Conservation (phyloP, 1,140 invertebrate species). For the Heliconius hewitsoni region DNA sequence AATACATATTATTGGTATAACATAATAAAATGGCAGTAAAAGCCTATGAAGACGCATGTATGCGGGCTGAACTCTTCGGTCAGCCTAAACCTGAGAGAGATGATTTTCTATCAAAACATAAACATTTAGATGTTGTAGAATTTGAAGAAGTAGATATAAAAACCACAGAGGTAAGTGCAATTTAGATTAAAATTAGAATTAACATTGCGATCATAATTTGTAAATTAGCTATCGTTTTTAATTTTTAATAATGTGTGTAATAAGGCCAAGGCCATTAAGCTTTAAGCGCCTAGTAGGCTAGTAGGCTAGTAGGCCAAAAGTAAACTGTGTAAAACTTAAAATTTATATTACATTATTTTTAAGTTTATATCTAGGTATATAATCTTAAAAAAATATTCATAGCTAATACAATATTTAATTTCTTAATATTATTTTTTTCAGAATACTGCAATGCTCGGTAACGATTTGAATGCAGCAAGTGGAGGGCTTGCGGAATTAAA, state of each 20-base stretch:
- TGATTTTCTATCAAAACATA: conserved; percentile 83
- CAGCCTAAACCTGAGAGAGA: conserved; percentile 84
- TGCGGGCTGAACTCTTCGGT: conserved; percentile 87
- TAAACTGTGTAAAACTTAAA: neutral
- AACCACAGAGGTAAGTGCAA: conserved; percentile 72
- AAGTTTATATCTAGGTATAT: neutral
- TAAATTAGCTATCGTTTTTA: neutral
- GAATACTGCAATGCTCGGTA: conserved; percentile 81
- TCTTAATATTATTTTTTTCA: conserved; percentile 42
- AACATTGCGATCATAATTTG: too few species aligned
- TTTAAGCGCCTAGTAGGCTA: neutral
- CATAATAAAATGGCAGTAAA: conserved; percentile 80
- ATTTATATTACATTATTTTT: too few species aligned
- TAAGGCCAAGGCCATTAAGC: neutral
- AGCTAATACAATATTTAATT: neutral
- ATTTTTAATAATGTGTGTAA: neutral
- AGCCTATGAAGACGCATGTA: conserved; percentile 87
- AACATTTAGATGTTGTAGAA: conserved; percentile 72
- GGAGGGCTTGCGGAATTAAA: conserved; percentile 92
- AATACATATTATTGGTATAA: neutral
- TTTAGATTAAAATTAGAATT: too few species aligned
- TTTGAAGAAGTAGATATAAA: conserved; percentile 79
- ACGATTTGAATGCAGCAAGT: conserved; percentile 86
- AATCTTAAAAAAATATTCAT: neutral
- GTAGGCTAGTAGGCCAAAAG: neutral